Base-by-base conservation (phyloP, 1,140 invertebrate species). In the Drosophila nasuta region DNA sequence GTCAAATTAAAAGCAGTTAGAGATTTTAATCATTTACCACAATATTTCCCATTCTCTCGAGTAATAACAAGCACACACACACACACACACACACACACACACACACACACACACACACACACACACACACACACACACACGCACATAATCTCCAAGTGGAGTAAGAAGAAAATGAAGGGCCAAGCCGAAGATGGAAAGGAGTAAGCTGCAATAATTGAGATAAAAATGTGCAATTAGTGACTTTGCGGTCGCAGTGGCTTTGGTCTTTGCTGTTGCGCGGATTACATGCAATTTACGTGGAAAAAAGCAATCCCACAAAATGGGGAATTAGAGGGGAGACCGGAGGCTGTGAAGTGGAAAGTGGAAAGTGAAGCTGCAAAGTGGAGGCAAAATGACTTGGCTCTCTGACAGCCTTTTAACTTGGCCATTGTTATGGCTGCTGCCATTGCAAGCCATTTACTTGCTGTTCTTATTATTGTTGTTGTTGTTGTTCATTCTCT, bases 221-320 rank as follows among this genome's bases (percentile, higher is more conserved):
- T 82, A 80, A 88, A 89, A 89, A 88, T 87, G 82, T 75, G 83
- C 85, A 87, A 87, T 87, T 87, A 87, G 85, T 80, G 69, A 75
- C 65, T 77, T 71, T 56, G 58, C 17, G 33, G 76, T 74, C 69
- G 73, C 68, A 75, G 71, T 82, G 56, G 73, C 66, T 88, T 64
- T 60, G 54, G 25, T 63, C 63, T 70, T 60, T 25, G 83, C 77
- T 75, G 73, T 33, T 52, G 69, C 58, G 51, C 33, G 59, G 76
- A 87, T 88, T 88, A 68, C 75, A 83, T 68, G 77, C 83, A 80
- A 83, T 88, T 87, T 88, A 88, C 79, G 71, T 72, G 60, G 51
- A 71, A 52, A 51, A 71, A 49, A 30, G 56, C 69, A 38, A 51
- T 70, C 43, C 48, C 64, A 70, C 60, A 70, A 74, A 51, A 38